phyloP scores from a whole-genome alignment of 1,140 invertebrate genomes.

The Heliconius congener region DNA sequence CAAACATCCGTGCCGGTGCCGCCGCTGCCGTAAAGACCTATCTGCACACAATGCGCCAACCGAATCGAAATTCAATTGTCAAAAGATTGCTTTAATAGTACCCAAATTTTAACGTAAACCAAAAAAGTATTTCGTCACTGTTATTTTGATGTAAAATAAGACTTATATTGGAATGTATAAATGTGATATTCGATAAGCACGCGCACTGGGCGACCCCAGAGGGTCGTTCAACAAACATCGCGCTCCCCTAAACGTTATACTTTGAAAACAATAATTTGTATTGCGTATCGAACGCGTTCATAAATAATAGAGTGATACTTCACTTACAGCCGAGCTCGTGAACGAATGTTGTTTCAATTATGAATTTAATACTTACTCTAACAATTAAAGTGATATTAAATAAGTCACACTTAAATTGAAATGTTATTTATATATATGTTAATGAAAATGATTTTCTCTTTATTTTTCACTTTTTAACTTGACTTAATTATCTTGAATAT shows the following conservation, averaged over 20 bases:
- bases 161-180: conserved; percentile 55
- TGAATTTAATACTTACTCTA: neutral
- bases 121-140: conserved; percentile 61
- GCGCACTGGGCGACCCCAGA: conserved; percentile 48
- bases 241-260: conserved; percentile 80
- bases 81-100: conserved; percentile 78
- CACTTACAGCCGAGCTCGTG: conserved; percentile 54
- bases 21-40: conserved; percentile 66
- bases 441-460: too few species aligned
- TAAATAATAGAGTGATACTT: conserved; percentile 81
- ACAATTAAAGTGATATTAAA: neutral
- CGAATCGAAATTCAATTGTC: conserved; percentile 80
- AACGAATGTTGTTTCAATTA: conserved; percentile 46
- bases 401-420: too few species aligned
- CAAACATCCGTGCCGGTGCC: conserved; percentile 68
- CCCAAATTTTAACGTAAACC: conserved; percentile 51
- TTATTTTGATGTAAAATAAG: conserved; percentile 52
- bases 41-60: conserved; percentile 63
- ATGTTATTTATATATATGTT: too few species aligned
- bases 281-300: conserved; percentile 80
- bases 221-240: conserved; percentile 77
- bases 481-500: too few species aligned
- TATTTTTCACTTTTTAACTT: too few species aligned
- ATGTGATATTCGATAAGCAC: conserved; percentile 54
- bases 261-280: conserved; percentile 82